These are phyloP conservation scores for Brachyrhaphis roseni DNA, from an alignment of 2,797 vertebrate genomes.

Conservation along the genomic window DNA sequence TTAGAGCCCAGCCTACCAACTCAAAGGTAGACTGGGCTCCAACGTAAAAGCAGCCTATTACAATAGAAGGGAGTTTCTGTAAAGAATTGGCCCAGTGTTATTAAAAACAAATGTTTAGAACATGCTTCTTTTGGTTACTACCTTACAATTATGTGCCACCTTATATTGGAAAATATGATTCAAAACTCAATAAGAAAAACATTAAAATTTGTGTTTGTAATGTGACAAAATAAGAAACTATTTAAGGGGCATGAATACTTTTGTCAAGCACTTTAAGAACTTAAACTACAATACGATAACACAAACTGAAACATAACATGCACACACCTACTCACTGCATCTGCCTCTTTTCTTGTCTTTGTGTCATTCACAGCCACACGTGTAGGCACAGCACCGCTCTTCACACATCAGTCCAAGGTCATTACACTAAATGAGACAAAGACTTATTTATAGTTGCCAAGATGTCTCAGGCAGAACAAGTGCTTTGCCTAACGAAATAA, in stretches of 20 bases:
- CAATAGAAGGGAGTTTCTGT: background rate
- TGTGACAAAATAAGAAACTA: background rate
- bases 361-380: slow-evolving; percentile 23
- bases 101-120: background rate
- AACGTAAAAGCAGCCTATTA: background rate
- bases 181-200: background rate
- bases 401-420: slow-evolving; percentile 44
- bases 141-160: background rate
- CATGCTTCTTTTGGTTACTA: background rate
- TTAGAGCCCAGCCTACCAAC: background rate
- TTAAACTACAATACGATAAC: background rate
- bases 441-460: slow-evolving; percentile 47
- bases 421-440: slow-evolving; percentile 38
- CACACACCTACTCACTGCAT: slow-evolving; percentile 22
- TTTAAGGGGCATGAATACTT: background rate
- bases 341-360: slow-evolving; percentile 16
- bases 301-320: slow-evolving; percentile 1
- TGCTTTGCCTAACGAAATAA: slow-evolving; percentile 12
- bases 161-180: background rate
- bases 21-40: background rate
- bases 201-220: background rate
- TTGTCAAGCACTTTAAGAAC: background rate
- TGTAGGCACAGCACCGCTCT: slow-evolving; percentile 26
- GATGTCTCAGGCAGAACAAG: slow-evolving; percentile 41
- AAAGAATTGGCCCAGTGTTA: background rate